phyloP scores from a whole-genome alignment of 2,888 invertebrate species.

The Timandra comae region DNA sequence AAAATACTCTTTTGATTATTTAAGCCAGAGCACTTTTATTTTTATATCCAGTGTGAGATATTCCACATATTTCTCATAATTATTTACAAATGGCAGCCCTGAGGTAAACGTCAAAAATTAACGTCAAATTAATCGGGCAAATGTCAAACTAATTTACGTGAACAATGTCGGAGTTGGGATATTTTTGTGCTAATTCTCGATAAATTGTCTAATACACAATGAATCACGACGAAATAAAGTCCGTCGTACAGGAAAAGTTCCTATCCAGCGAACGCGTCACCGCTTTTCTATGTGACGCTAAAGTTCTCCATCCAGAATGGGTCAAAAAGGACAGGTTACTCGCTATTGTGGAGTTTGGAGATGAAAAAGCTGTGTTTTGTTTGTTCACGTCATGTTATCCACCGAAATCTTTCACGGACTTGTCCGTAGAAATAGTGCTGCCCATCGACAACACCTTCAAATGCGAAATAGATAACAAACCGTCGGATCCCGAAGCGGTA shows the following conservation, averaged over 20 bases:
- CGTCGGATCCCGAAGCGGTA: conserved; percentile 68
- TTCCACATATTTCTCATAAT: no score
- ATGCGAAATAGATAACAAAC: conserved; percentile 83
- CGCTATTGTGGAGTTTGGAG: conserved; percentile 68
- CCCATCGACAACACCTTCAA: conserved; percentile 88
- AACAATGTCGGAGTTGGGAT: conserved; percentile 25
- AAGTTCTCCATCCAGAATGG: conserved; percentile 67
- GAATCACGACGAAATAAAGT: conserved; percentile 69
- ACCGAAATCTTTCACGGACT: conserved; percentile 84
- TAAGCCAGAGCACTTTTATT: no score
- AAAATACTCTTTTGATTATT: no score
- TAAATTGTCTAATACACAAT: conserved; percentile 40
- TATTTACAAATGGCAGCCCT: no score
- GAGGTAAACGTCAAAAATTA: no score
- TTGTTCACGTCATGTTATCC: conserved; percentile 77
- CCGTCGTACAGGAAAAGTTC: conserved; percentile 70
- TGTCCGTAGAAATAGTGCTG: conserved; percentile 87
- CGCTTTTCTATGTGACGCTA: conserved; percentile 63
- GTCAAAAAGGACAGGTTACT: conserved; percentile 64
- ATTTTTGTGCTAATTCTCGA: conserved; percentile 20
- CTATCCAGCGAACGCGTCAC: conserved; percentile 66
- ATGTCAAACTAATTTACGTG: conserved; percentile 14
- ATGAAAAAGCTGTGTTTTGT: conserved; percentile 72
- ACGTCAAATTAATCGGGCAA: no score
- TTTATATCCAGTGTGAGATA: no score